Base-by-base conservation (phyloP, 2,113 vertebrate genomes). In the Zapornia atra region DNA sequence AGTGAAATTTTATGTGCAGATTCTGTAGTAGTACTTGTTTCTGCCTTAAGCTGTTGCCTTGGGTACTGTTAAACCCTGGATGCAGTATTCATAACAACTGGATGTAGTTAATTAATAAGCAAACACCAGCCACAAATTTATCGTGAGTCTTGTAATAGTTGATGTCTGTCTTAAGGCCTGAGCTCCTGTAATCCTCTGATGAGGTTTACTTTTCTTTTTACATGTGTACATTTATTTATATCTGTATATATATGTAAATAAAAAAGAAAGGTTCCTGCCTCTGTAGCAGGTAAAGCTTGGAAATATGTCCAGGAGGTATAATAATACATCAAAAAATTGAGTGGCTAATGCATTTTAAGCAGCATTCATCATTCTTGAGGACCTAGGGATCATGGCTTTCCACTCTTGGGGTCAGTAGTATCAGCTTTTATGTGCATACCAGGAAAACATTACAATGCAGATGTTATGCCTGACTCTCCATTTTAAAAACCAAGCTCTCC, bases 291-390 rank as follows among this genome's bases (percentile, higher is more conserved):
- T 69, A 75, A 86, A 78, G 36, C 34, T 76, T 91, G 40, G 42
- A 93, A 87, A 71, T 89, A 17, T 81, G 53, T 76, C 66, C 28
- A 72, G 48, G 46, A 88, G 57, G n/a, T 87, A 51, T 40, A 79
- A 77, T 59, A 86, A 72, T 53, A 9, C 29, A 86, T 86, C 4
- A 92, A 68, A 93, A 95, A 95, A 54, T 15, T 28, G 38, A 78
- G 31, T 11, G 13, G 53, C 38, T 93, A 72, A 65, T 92, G 86
- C 86, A 94, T 96, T 94, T 89, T 91, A 87, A 94, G 72, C 57
- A 64, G 59, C 12, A 29, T 64, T 87, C 17, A 54, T 87, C 21
- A 46, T 73, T 91, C 25, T 75, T 90, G 65, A 75, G 65, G 50
- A n/a, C 44, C 28, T 48, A 56, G 8, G 38, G 29, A 56, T 83